These are phyloP conservation scores for Syritta pipiens DNA, from an alignment of 2,888 invertebrate genomes.

Conservation along the genomic window DNA sequence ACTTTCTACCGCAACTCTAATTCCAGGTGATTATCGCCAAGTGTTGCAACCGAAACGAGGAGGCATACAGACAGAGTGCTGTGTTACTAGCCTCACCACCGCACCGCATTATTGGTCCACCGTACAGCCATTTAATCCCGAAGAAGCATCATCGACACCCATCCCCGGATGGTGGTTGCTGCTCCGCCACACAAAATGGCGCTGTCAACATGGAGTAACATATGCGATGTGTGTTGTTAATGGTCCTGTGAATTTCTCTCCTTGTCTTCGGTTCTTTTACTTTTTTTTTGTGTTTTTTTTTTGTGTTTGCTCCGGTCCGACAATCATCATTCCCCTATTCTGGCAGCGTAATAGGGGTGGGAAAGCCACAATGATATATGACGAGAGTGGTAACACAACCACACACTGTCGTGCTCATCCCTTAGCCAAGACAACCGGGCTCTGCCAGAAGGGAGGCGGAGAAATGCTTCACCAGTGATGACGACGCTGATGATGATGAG, in stretches of 20 bases:
- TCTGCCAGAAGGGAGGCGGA: conserved; percentile 33
- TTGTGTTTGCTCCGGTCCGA: too few relatives aligned
- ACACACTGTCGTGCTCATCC: conserved; percentile 40
- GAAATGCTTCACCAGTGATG: conserved; percentile 27
- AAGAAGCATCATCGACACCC: conserved; percentile 61
- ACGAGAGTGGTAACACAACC: conserved; percentile 53
- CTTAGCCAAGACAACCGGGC: conserved; percentile 31
- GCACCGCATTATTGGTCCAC: conserved; percentile 60
- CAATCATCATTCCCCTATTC: conserved; percentile 37
- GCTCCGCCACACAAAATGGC: conserved; percentile 57
- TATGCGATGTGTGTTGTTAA: conserved; percentile 67
- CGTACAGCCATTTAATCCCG: conserved; percentile 34
- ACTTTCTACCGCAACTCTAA: conserved; percentile 59
- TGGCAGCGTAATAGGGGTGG: conserved; percentile 44
- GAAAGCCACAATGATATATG: conserved; percentile 66
- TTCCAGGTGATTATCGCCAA: conserved; percentile 68
- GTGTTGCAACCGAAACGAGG: conserved; percentile 42
- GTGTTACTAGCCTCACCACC: conserved; percentile 43
- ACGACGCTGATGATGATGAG: conserved; percentile 61
- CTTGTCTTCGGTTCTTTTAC: conserved; percentile 11
- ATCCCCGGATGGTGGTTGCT: conserved; percentile 50
- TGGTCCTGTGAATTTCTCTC: conserved; percentile 60
- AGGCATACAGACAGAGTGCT: conserved; percentile 7
- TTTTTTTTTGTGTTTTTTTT: not conserved
- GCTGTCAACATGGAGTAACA: conserved; percentile 69